Conservation (phyloP, 2,888 invertebrate species). For the Stratiomys singularior region DNA sequence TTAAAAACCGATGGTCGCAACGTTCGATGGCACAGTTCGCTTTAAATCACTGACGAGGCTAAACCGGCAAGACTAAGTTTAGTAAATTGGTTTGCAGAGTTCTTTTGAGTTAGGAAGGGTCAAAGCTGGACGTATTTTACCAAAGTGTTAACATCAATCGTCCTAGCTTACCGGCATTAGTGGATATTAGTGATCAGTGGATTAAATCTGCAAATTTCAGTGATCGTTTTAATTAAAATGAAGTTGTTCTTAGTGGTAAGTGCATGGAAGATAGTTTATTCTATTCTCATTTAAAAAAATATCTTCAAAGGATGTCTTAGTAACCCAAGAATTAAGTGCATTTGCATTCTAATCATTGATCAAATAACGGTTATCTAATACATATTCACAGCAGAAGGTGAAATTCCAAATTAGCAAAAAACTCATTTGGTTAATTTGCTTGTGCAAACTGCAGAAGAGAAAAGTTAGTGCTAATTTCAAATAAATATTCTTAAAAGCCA, state of each 20-base stretch:
- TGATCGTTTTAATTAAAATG: conserved; percentile 34
- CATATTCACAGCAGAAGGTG: conserved; percentile 12
- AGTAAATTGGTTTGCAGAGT: conserved; percentile 3
- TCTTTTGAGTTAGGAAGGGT: neutral
- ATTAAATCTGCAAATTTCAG: conserved; percentile 5
- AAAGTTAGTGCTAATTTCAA: conserved; percentile 35
- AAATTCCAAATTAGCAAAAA: conserved; percentile 1
- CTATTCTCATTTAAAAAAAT: neutral
- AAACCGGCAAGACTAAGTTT: conserved; percentile 54
- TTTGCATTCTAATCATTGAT: neutral
- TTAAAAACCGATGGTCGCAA: conserved; percentile 62
- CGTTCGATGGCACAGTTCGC: conserved; percentile 63
- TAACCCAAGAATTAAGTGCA: neutral
- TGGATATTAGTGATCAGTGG: conserved; percentile 14
- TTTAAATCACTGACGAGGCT: conserved; percentile 61
- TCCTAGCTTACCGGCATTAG: neutral
- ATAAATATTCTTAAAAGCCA: conserved; percentile 16
- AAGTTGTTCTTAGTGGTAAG: conserved; percentile 50
- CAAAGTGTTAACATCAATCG: conserved; percentile 5
- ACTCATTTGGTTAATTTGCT: neutral
- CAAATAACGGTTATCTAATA: conserved; percentile 35
- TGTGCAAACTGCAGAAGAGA: neutral
- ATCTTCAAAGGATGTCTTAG: neutral
- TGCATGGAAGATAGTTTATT: conserved; percentile 3
- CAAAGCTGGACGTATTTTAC: neutral